Base-by-base conservation (phyloP, 2,888 invertebrate genomes). In the Thymelicus lineola region DNA sequence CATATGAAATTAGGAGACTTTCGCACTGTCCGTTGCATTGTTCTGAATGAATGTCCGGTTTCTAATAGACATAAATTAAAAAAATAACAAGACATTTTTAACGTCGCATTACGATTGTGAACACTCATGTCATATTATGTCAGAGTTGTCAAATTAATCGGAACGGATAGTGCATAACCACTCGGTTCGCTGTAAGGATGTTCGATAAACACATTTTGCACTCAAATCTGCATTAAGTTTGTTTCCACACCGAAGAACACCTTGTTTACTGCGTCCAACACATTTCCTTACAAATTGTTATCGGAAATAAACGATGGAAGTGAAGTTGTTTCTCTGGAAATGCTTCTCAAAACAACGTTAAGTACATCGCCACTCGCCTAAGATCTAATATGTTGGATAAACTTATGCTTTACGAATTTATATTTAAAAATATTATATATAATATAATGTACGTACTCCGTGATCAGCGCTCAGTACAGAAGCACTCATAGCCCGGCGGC, bases 241-340 rank as follows among this genome's bases (percentile, higher is more conserved):
- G 72, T 72, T 73, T 72, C 73, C 58, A 72, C 55, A 72, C 74
- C 73, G 64, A 71, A 73, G 73, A 77, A 74, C 75, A 75, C 69
- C 72, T 74, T 74, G 75, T 78, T 75, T 75, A 77, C 77, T 73
- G 75, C 73, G 57, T 65, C 74, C 75, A 73, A 82, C 72, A 78
- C 79, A 85, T 88, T 89, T 88, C 87, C 87, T 84, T 83, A 82
- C 82, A 85, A 86, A 87, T 85, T 79, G 81, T 80, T 85, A 86
- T 87, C 85, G 86, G 89, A 88, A 88, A 88, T 85, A 80, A 80
- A 79, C 80, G 79, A 79, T 73, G 72, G 69, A 73, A 80, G 78
- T 82, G 75, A 82, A 85, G 86, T 81, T 82, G 82, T 86, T 84
- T 87, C 83, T 86, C 82, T 83, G 80, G 83, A 86, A 88, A 84